These are phyloP conservation scores for Zele albiditarsus DNA, from an alignment of 2,888 invertebrate genomes.

Conservation along the genomic window DNA sequence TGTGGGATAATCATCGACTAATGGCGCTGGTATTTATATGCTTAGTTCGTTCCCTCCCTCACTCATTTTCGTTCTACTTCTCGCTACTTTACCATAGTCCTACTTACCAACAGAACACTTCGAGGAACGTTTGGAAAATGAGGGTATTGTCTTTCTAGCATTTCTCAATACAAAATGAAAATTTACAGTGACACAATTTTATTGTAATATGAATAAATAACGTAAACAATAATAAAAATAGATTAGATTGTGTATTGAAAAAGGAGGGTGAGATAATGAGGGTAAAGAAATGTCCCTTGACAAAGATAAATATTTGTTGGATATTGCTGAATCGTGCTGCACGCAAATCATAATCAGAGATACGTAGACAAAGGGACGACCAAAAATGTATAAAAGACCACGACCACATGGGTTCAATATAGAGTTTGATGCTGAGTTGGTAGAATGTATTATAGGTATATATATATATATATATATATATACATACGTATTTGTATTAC, in stretches of 20 bases:
- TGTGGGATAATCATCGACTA: slow-evolving; percentile 38
- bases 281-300: slow-evolving; percentile 1
- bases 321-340: slow-evolving; percentile 15
- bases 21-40: slow-evolving; percentile 29
- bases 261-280: neutral
- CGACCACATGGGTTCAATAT: neutral
- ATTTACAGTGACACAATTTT: neutral
- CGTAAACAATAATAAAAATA: slow-evolving; percentile 8
- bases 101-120: neutral
- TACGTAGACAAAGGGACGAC: neutral
- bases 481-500: neutral
- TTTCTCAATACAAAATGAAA: neutral
- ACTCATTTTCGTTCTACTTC: neutral
- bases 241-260: neutral
- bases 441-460: neutral
- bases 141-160: neutral
- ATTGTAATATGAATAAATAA: neutral
- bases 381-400: neutral
- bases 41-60: neutral
- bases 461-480: neutral
- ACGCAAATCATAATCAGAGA: neutral
- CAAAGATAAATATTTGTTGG: slow-evolving; percentile 7
- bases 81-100: neutral
- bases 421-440: neutral
- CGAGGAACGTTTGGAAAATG: neutral